These are phyloP conservation scores for Cercopithecus mona DNA, from an alignment of 2,113 vertebrate species.

Conservation along the genomic window DNA sequence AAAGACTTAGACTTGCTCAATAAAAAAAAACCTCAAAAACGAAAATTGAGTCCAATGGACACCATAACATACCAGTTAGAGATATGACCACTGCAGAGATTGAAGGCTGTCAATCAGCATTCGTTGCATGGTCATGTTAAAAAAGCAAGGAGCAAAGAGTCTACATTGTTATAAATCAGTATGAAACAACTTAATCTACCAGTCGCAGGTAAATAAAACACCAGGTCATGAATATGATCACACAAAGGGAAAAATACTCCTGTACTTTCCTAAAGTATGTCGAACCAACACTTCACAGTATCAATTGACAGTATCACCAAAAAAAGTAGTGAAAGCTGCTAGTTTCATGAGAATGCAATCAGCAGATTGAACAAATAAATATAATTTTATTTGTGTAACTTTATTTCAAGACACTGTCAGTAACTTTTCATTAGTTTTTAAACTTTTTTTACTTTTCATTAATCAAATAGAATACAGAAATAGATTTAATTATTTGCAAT, in stretches of 20 bases:
- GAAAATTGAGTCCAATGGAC: background rate
- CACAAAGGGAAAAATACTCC: background rate
- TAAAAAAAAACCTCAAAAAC: background rate
- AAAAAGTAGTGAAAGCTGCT: background rate
- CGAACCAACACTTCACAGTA: background rate
- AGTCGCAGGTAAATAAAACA: background rate
- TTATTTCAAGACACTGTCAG: background rate
- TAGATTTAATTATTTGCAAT: background rate
- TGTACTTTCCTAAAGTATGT: background rate
- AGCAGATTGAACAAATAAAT: background rate
- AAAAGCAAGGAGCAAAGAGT: background rate
- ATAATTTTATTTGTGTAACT: background rate
- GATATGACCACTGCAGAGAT: background rate
- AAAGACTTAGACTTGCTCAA: background rate
- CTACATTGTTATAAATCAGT: background rate
- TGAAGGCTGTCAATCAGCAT: background rate
- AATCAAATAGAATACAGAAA: background rate
- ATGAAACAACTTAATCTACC: background rate
- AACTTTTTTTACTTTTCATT: background rate
- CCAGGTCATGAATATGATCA: background rate
- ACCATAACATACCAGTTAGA: background rate
- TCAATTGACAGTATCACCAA: background rate
- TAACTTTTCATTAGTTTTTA: background rate
- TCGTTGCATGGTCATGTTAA: background rate
- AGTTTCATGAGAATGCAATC: background rate